A percentile compares a stretch with the other conserved stretches of the same genome.
Conservation (phyloP, 2,888 invertebrate species). For the Parnassius apollo region DNA sequence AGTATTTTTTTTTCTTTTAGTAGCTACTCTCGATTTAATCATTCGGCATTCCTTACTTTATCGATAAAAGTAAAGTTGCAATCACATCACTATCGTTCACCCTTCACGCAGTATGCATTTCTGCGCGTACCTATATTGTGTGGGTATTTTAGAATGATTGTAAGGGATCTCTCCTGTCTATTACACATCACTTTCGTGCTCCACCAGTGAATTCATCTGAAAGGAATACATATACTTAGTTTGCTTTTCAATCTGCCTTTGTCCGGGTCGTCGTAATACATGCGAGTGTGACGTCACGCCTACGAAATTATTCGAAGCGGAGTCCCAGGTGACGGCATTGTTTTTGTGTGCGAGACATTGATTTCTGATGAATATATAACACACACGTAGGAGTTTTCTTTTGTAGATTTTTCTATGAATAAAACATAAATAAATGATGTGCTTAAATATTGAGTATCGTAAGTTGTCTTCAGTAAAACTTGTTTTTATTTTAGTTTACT, state of each 20-base stretch:
- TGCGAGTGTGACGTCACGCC: constrained; percentile 4
- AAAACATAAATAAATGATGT: no score
- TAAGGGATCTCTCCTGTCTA: constrained; percentile 15
- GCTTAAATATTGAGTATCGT: no score
- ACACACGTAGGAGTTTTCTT: neutral
- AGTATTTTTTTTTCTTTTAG: no score
- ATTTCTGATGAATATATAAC: constrained; percentile 1
- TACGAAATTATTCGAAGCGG: neutral
- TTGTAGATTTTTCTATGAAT: neutral
- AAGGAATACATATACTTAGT: constrained; percentile 11
- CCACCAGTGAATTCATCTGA: constrained; percentile 13
- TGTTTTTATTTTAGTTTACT: no score
- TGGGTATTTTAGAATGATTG: constrained; percentile 18
- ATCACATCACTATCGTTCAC: constrained; percentile 26
- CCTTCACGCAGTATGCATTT: constrained; percentile 25
- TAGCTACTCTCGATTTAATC: no score
- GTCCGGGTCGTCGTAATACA: neutral
- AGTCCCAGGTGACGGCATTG: neutral
- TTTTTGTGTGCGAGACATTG: neutral
- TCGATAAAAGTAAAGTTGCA: constrained; percentile 13
- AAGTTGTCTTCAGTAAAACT: no score
- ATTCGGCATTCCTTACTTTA: neutral
- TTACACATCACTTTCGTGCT: constrained; percentile 5
- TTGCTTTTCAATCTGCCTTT: constrained; percentile 7
- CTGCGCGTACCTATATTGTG: constrained; percentile 7